Evolutionary conservation across 1,140 invertebrate species (phyloP), one percentile per base, ranked within the genome.

Genomic region (Branchinecta lynchi): DNA sequence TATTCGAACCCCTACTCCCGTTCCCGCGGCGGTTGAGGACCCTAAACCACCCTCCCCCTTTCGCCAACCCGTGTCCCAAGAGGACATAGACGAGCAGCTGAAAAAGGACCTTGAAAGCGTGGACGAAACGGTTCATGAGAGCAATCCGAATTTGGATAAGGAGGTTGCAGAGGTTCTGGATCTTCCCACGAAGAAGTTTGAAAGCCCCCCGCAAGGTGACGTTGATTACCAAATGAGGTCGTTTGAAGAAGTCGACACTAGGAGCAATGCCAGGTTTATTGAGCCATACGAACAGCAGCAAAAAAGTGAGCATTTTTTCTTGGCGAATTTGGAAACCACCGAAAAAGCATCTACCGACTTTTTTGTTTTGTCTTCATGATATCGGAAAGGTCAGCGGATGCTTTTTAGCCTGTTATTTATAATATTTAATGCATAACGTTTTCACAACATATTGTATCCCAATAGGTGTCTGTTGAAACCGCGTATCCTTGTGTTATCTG

Each of bases 151-250:
- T 15, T 10, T 20, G 45, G 45, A 68, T 43, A 9, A n/a, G 43
- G 68, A 68, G 15, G 44, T 43, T 45, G 17, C 68, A 46, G 32
- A 10, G 10, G 43, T 66, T 32, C 60, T 44, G 3, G 15, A 66
- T 9, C 43, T 65, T 60, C n/a, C 43, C 15, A 8, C 44, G 10
- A 72, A 75, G 69, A 79, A 78, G 71, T 60, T 60, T 20, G 17
- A 20, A 12, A 20, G 17, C 12, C 51, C 51, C 2, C 51, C 51
- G 17, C 12, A 60, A 15, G 17, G 17, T 60, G 12, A 3, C 3
- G 51, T 60, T 60, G 51, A 20, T 60, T 60, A 15, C 17, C 51
- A 60, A 20, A 60, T 60, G 12, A 60, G 12, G 12, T 60, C 51
- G 12, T 60, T 15, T 60, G 12, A 60, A 60, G 51, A 60, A 15